Conservation (phyloP, 2,888 invertebrate species). For the Arrhopalites spinosus region DNA sequence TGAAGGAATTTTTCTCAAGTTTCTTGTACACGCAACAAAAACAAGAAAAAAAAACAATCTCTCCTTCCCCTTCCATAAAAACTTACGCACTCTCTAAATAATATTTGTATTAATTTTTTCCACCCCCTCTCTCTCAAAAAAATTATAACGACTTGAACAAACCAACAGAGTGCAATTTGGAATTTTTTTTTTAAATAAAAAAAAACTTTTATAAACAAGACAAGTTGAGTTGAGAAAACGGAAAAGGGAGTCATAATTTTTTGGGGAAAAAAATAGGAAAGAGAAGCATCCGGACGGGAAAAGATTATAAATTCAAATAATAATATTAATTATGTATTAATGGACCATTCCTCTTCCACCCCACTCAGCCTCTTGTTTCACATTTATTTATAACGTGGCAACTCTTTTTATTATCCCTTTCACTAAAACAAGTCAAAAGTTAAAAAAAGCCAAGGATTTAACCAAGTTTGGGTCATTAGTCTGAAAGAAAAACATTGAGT, state of each 20-base stretch:
- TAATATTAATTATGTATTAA: slow-evolving; percentile 1
- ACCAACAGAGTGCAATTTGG: neutral
- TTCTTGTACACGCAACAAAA: neutral
- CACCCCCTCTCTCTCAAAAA: neutral
- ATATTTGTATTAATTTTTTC: too few relatives aligned
- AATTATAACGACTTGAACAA: neutral
- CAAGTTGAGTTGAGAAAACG: too few relatives aligned
- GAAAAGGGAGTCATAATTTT: neutral
- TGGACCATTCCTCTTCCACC: neutral
- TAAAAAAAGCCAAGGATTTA: neutral
- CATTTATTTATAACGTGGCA: neutral
- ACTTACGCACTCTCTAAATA: neutral
- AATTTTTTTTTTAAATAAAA: neutral
- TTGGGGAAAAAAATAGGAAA: neutral
- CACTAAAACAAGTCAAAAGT: neutral
- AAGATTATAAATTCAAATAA: slow-evolving; percentile 1
- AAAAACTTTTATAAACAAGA: neutral
- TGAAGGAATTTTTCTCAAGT: too few relatives aligned
- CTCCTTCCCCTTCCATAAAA: too few relatives aligned
- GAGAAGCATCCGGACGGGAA: neutral
- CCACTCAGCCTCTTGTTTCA: neutral
- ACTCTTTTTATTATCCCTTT: neutral
- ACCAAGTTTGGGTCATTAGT: neutral
- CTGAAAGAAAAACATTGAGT: neutral
- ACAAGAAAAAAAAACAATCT: too few relatives aligned